Conservation (phyloP, 2,113 vertebrate genomes). For the human region DNA sequence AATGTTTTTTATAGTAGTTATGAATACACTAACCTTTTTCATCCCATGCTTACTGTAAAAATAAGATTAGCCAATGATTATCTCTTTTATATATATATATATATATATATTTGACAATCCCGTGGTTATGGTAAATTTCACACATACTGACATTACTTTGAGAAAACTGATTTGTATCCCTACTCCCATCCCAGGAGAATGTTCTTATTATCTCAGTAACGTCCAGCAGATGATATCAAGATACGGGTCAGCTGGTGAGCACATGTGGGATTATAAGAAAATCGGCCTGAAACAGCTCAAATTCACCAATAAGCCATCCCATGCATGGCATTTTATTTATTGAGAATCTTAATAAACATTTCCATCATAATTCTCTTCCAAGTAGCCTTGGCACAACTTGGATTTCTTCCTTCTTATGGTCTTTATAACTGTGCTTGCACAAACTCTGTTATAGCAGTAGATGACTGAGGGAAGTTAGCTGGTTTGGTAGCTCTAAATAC, state of each 20-base stretch:
- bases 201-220: constrained; percentile 29
- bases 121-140: constrained; percentile 59
- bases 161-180: constrained; percentile 65
- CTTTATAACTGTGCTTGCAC: neutral
- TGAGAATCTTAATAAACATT: constrained; percentile 59
- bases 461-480: neutral
- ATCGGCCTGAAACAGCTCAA: constrained; percentile 61
- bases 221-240: constrained; percentile 59
- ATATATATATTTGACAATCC: constrained; percentile 49
- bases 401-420: neutral
- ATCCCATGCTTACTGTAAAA: constrained; percentile 71
- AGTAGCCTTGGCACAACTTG: neutral
- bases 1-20: neutral
- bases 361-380: constrained; percentile 69
- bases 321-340: constrained; percentile 58
- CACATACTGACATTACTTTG: constrained; percentile 59
- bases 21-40: constrained; percentile 59
- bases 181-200: constrained; percentile 37
- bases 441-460: neutral
- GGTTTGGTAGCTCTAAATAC: neutral
- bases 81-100: constrained; percentile 48
- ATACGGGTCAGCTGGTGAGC: constrained; percentile 61
- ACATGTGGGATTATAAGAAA: constrained; percentile 57
- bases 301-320: constrained; percentile 34
- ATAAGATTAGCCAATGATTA: constrained; percentile 65